These are phyloP conservation scores for Anabacerthia variegaticeps DNA, from an alignment of 2,797 vertebrate species.

Conservation along the genomic window DNA sequence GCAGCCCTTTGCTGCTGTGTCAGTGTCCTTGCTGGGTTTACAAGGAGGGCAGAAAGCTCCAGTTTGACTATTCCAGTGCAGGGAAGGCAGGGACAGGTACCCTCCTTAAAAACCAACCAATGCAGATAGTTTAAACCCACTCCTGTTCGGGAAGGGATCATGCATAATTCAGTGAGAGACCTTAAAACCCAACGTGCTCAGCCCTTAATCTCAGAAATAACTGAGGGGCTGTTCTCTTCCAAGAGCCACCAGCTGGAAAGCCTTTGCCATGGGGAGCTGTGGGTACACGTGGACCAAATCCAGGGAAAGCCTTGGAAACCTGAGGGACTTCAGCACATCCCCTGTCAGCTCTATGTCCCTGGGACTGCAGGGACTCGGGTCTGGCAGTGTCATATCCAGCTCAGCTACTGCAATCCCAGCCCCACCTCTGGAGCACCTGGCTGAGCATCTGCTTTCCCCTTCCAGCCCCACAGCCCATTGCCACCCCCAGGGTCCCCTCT, in stretches of 20 bases:
- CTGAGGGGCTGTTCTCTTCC: not conserved
- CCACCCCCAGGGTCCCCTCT: rapidly evolving
- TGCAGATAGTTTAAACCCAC: rapidly evolving
- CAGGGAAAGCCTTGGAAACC: not conserved
- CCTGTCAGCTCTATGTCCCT: rapidly evolving
- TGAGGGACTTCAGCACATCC: not conserved
- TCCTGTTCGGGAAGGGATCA: not conserved
- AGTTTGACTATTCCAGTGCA: rapidly evolving
- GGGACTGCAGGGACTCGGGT: rapidly evolving
- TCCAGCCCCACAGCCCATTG: rapidly evolving
- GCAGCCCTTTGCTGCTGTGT: rapidly evolving
- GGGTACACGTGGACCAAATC: rapidly evolving
- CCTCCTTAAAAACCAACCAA: not conserved
- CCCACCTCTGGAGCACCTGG: rapidly evolving
- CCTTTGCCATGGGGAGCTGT: rapidly evolving
- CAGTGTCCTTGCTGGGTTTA: not conserved
- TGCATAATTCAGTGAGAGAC: not conserved
- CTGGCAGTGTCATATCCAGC: rapidly evolving
- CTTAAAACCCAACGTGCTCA: not conserved
- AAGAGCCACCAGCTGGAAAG: not conserved
- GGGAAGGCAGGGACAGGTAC: not conserved
- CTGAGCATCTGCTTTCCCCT: not conserved
- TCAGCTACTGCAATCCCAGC: rapidly evolving
- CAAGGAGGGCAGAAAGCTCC: not conserved
- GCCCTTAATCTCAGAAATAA: not conserved